Evolutionary conservation across 2,888 invertebrate genomes (phyloP).

Genomic region (Agapostemon virescens): DNA sequence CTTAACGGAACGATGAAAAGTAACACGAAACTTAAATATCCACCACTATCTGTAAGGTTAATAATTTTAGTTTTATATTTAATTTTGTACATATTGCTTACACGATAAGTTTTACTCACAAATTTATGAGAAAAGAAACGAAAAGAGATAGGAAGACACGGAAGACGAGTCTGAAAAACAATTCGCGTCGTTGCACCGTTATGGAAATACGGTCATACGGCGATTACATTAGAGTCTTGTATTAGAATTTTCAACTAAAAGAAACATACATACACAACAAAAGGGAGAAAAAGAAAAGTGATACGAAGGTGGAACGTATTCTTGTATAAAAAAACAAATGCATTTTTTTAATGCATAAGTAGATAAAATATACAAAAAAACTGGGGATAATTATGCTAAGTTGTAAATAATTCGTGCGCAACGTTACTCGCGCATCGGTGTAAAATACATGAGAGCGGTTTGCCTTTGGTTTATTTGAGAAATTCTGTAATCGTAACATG

Average conservation of each 20-base stretch:
- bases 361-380: conserved; percentile 47
- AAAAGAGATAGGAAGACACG: conserved; percentile 12
- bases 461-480: conserved; percentile 32
- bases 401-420: conserved; percentile 59
- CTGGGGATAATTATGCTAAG: conserved; percentile 44
- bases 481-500: conserved; percentile 38
- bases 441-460: conserved; percentile 41
- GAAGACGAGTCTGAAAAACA: conserved; percentile 15
- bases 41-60: conserved; percentile 49
- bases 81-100: conserved; percentile 66
- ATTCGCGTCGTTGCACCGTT: conserved; percentile 27
- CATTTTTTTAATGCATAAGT: conserved; percentile 64
- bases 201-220: conserved; percentile 39
- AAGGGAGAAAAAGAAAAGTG: conserved; percentile 22
- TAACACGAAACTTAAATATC: conserved; percentile 30
- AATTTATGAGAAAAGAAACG: conserved; percentile 38
- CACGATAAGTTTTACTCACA: conserved; percentile 57
- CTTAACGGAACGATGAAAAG: conserved; percentile 26
- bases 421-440: conserved; percentile 52
- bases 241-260: conserved; percentile 31
- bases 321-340: conserved; percentile 60
- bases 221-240: conserved; percentile 48
- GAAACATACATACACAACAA: conserved; percentile 11
- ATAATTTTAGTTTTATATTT: conserved; percentile 67
- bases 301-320: conserved; percentile 55